These are phyloP conservation scores for Melanogrammus aeglefinus DNA, from an alignment of 2,797 vertebrate species.

Conservation along the genomic window DNA sequence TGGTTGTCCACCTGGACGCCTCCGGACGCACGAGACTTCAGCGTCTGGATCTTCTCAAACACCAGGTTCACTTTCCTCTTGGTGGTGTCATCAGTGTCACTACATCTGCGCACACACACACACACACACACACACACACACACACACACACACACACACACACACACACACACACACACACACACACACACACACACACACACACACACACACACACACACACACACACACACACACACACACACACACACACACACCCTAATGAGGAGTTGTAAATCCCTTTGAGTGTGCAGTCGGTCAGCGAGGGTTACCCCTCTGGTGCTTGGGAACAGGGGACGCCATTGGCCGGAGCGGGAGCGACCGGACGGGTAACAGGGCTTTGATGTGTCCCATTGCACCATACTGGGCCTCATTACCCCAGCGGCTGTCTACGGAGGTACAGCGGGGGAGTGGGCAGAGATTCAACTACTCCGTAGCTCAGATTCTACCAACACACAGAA, in stretches of 20 bases:
- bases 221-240: constrained; percentile 20
- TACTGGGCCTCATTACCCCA: constrained; percentile 55
- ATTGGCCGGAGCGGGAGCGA: constrained; percentile 45
- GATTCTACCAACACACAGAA: not conserved
- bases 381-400: constrained; percentile 66
- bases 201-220: constrained; percentile 18
- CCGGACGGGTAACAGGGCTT: constrained; percentile 53
- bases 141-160: constrained; percentile 24
- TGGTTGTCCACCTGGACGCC: constrained; percentile 72
- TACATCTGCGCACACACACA: constrained; percentile 73
- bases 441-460: constrained; percentile 14
- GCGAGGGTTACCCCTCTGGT: constrained; percentile 47
- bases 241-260: constrained; percentile 18
- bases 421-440: constrained; percentile 36
- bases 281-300: constrained; percentile 35
- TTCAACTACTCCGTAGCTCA: not conserved
- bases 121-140: constrained; percentile 25
- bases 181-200: constrained; percentile 23
- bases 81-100: constrained; percentile 90
- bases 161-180: constrained; percentile 15
- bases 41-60: constrained; percentile 98
- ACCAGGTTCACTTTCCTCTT: constrained; percentile 97
- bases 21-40: constrained; percentile 90
- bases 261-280: constrained; percentile 27
- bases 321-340: constrained; percentile 52